Percentiles rank a stretch among this genome's conserved stretches.
phyloP scores from a whole-genome alignment of 2,888 invertebrate genomes.

The Apantesis nais region DNA sequence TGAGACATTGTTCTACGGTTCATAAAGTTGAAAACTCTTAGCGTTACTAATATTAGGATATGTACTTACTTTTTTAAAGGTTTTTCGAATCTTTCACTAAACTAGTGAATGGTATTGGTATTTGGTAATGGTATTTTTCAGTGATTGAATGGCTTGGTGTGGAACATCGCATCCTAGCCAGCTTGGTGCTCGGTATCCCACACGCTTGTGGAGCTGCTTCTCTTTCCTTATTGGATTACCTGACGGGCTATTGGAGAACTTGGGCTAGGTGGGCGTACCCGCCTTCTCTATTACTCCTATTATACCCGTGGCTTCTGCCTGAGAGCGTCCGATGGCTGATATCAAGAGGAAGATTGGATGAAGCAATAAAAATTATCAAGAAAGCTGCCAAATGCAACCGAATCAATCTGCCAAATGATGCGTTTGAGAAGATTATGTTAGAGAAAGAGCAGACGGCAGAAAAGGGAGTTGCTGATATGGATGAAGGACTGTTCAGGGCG shows the following conservation, averaged over 20 bases:
- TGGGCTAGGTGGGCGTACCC: conserved; percentile 89
- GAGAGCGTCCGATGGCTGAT: conserved; percentile 92
- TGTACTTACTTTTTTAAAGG: background rate
- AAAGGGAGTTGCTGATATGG: conserved; percentile 53
- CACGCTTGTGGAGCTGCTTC: conserved; percentile 89
- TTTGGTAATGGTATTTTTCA: too few relatives aligned
- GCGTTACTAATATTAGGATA: background rate
- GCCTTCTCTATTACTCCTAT: conserved; percentile 88
- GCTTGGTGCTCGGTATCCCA: conserved; percentile 89
- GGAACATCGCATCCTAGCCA: conserved; percentile 89
- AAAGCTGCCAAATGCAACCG: conserved; percentile 87
- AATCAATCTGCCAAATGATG: conserved; percentile 76
- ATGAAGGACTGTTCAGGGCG: conserved; percentile 70
- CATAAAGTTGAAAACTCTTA: background rate
- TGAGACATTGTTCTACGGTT: background rate
- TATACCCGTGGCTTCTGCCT: conserved; percentile 89
- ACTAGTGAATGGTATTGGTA: background rate
- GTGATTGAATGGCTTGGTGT: conserved; percentile 93
- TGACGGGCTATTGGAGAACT: conserved; percentile 89
- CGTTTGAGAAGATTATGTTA: conserved; percentile 71
- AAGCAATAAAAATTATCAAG: conserved; percentile 86
- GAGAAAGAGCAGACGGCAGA: conserved; percentile 63
- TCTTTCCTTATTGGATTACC: conserved; percentile 88
- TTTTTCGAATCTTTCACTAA: background rate
- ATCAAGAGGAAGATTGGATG: conserved; percentile 86